These are phyloP conservation scores for Danio albolineatus DNA, from an alignment of 2,797 vertebrate species.

Conservation along the genomic window DNA sequence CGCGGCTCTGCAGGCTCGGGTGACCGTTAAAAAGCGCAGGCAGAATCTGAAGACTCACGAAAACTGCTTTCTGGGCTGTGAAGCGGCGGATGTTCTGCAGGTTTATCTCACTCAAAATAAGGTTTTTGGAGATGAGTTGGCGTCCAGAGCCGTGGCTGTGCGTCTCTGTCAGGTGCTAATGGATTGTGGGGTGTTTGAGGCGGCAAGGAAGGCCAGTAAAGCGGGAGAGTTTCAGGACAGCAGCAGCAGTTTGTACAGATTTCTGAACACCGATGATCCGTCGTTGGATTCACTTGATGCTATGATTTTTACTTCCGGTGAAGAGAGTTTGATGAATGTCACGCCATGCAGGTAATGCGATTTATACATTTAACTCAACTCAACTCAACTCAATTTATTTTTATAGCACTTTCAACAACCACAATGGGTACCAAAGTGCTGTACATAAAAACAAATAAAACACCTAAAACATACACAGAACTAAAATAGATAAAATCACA, in stretches of 20 bases:
- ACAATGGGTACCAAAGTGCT: too few species aligned
- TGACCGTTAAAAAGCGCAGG: conserved; percentile 87
- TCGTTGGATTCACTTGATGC: conserved; percentile 61
- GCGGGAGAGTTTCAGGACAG: conserved; percentile 77
- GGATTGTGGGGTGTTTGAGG: conserved; percentile 90
- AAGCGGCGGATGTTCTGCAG: conserved; percentile 88
- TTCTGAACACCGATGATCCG: conserved; percentile 69
- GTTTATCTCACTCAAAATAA: conserved; percentile 80
- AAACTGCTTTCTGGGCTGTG: conserved; percentile 90
- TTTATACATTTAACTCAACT: too few species aligned
- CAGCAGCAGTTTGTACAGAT: conserved; percentile 83
- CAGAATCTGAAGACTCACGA: conserved; percentile 85
- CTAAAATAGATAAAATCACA: too few species aligned
- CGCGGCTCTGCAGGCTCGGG: conserved; percentile 82
- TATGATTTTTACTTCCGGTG: conserved; percentile 50
- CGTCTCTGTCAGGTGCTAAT: conserved; percentile 90
- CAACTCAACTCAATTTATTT: too few species aligned
- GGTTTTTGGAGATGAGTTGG: conserved; percentile 79
- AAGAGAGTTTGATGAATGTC: conserved; percentile 22
- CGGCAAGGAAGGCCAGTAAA: conserved; percentile 82
- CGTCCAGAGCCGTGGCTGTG: conserved; percentile 84
- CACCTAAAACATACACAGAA: too few species aligned
- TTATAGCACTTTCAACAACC: too few species aligned
- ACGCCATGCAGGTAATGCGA: conserved; percentile 33
- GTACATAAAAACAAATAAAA: too few species aligned